These are phyloP conservation scores for Microcebus ravelobensis DNA, from an alignment of 2,113 vertebrate genomes.

Conservation along the genomic window DNA sequence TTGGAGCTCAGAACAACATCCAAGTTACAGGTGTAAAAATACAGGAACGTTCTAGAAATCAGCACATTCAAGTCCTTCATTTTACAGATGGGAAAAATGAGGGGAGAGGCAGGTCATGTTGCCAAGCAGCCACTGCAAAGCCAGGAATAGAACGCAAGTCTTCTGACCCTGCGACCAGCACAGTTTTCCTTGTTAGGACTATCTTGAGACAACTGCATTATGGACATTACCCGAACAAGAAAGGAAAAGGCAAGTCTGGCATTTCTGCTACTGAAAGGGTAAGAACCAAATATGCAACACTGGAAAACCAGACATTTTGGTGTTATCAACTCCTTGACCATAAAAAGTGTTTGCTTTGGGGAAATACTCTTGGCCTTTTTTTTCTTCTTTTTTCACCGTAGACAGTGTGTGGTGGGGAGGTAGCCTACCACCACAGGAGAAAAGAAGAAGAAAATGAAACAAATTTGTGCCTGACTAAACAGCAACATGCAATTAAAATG, in stretches of 20 bases:
- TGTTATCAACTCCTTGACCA: conserved; percentile 34
- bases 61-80: not conserved
- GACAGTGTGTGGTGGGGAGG: not conserved
- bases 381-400: not conserved
- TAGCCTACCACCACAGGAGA: not conserved
- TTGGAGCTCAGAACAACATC: not conserved
- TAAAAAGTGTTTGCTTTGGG: conserved; percentile 44
- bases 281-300: not conserved
- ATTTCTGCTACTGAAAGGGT: conserved; percentile 16
- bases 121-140: not conserved
- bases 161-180: not conserved
- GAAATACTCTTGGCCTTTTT: conserved; percentile 15
- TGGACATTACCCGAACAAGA: not conserved
- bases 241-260: not conserved
- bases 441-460: conserved; percentile 60
- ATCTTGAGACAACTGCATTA: not conserved
- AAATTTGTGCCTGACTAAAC: conserved; percentile 60
- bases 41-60: not conserved
- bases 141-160: not conserved
- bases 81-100: not conserved
- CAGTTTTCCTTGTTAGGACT: not conserved
- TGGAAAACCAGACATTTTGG: not conserved
- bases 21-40: not conserved
- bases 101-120: not conserved
- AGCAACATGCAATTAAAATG: conserved; percentile 72